These are phyloP conservation scores for Ceramica pisi DNA, from an alignment of 2,888 invertebrate species.

Conservation along the genomic window DNA sequence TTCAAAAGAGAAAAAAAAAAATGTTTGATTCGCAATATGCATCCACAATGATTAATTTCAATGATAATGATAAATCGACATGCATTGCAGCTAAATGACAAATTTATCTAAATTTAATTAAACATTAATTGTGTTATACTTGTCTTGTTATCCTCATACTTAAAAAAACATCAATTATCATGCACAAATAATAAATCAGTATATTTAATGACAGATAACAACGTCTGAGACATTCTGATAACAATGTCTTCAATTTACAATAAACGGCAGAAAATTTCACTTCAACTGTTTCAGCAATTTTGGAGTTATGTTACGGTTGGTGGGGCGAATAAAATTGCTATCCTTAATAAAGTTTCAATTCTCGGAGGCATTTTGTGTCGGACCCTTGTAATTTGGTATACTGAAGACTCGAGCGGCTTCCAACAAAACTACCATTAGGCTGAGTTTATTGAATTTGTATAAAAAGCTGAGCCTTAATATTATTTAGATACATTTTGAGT, in stretches of 20 bases:
- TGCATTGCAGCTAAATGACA: background rate
- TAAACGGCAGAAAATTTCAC: constrained; percentile 33
- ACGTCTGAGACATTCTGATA: too few relatives aligned
- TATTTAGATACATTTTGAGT: constrained; percentile 1
- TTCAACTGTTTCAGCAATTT: constrained; percentile 50
- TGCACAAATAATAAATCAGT: background rate
- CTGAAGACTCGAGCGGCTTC: constrained; percentile 20
- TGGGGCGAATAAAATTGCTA: constrained; percentile 50
- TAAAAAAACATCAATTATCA: background rate
- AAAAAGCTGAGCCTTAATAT: constrained; percentile 1
- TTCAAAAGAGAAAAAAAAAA: too few relatives aligned
- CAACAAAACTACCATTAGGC: constrained; percentile 17
- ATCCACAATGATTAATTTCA: too few relatives aligned
- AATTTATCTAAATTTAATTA: background rate
- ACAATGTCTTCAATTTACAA: constrained; percentile 29
- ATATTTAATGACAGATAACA: background rate
- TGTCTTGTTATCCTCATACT: background rate
- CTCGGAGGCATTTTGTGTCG: constrained; percentile 48
- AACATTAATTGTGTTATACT: too few relatives aligned
- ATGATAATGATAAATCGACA: background rate
- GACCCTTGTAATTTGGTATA: constrained; percentile 54
- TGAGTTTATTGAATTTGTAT: constrained; percentile 37
- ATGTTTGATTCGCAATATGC: too few relatives aligned
- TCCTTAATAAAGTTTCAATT: constrained; percentile 57
- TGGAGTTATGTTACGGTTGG: constrained; percentile 49